phyloP scores from a whole-genome alignment of 2,888 invertebrate genomes.

The Pandemis corylana region DNA sequence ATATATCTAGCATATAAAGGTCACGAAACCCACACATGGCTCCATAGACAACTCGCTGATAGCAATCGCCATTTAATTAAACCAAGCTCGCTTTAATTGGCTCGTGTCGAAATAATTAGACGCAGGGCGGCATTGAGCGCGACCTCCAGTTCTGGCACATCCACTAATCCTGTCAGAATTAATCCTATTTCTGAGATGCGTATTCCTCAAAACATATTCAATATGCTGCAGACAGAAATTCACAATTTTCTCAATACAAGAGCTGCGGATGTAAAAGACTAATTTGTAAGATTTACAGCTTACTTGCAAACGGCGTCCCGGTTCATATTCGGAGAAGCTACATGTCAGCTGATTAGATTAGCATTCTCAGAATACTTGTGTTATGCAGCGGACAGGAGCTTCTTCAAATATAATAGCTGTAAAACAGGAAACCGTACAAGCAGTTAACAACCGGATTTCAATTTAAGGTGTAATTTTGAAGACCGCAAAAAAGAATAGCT shows the following conservation, averaged over 20 bases:
- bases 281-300: not conserved
- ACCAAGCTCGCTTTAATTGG: conserved; percentile 58
- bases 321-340: not conserved
- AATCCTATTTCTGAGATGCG: conserved; percentile 28
- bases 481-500: conserved; percentile 51
- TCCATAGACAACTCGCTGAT: conserved; percentile 45
- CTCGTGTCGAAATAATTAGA: conserved; percentile 62
- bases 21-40: conserved; percentile 5
- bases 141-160: conserved; percentile 26
- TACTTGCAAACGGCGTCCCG: not conserved
- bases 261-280: not conserved
- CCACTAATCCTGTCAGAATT: conserved; percentile 28
- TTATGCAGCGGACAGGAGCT: conserved; percentile 1
- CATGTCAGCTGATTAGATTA: conserved; percentile 1
- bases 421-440: conserved; percentile 35
- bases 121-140: conserved; percentile 44
- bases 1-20: conserved; percentile 18
- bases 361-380: not conserved
- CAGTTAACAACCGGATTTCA: conserved; percentile 55
- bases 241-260: not conserved
- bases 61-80: conserved; percentile 64
- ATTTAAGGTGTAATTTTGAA: conserved; percentile 53
- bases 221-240: not conserved
- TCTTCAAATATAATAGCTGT: conserved; percentile 20
- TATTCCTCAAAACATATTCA: conserved; percentile 1